Percentiles rank a stretch among this genome's conserved stretches.
These are phyloP conservation scores for Hoplodrina ambigua DNA, from an alignment of 2,888 invertebrate species.

Conservation along the genomic window DNA sequence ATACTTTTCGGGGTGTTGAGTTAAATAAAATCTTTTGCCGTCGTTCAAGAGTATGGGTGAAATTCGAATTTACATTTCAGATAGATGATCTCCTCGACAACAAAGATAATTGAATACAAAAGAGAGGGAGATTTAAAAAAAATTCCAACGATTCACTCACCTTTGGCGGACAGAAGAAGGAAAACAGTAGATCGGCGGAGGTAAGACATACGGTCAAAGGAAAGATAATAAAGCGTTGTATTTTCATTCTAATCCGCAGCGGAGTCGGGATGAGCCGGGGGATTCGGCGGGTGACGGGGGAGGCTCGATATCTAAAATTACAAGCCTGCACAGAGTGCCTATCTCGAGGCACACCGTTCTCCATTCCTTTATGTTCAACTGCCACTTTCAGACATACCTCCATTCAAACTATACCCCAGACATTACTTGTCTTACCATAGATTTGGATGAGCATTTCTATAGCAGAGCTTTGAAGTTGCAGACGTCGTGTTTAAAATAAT, in stretches of 20 bases:
- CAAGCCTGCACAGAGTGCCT: constrained; percentile 87
- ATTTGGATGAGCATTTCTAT: constrained; percentile 72
- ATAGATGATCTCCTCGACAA: constrained; percentile 59
- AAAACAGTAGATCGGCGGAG: constrained; percentile 77
- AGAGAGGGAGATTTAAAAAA: constrained; percentile 70
- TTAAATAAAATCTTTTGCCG: constrained; percentile 61
- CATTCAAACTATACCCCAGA: constrained; percentile 84
- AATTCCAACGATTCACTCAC: constrained; percentile 76
- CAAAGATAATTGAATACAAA: constrained; percentile 74
- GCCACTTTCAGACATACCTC: constrained; percentile 86
- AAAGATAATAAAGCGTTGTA: constrained; percentile 88
- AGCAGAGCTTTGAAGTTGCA: constrained; percentile 64
- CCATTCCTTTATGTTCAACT: constrained; percentile 86
- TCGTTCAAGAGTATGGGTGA: constrained; percentile 45
- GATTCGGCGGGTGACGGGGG: constrained; percentile 72
- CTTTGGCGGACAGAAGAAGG: constrained; percentile 72
- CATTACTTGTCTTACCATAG: constrained; percentile 80
- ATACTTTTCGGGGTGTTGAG: constrained; percentile 62
- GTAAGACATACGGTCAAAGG: constrained; percentile 88
- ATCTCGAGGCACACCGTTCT: constrained; percentile 83
- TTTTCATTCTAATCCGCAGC: constrained; percentile 87
- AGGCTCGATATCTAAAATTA: constrained; percentile 89
- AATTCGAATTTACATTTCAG: constrained; percentile 62
- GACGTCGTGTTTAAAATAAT: constrained; percentile 65
- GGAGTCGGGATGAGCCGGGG: constrained; percentile 78